Conservation (phyloP, 1,140 invertebrate genomes). For the Ruditapes philippinarum region DNA sequence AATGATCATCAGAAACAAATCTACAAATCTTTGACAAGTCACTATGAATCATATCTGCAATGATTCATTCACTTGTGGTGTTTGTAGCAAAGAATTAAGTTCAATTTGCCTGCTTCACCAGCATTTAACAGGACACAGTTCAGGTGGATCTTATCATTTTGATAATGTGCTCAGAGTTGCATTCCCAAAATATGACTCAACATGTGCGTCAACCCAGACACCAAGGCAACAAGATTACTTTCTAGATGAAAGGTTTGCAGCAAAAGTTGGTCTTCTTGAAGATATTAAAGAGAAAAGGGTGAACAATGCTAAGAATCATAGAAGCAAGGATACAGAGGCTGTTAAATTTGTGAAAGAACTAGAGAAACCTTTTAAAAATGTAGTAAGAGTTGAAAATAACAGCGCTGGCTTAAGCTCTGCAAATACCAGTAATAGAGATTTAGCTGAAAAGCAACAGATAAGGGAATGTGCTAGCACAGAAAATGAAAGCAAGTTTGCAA, state of each 20-base stretch:
- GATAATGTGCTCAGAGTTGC: constrained; percentile 28
- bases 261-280: background rate
- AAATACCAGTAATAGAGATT: too few relatives aligned
- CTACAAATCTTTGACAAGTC: too few relatives aligned
- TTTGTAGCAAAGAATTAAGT: background rate
- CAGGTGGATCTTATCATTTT: constrained; percentile 21
- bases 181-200: constrained; percentile 28
- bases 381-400: too few relatives aligned
- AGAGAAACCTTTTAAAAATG: too few relatives aligned
- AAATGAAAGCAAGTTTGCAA: too few relatives aligned
- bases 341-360: too few relatives aligned
- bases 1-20: too few relatives aligned
- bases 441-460: too few relatives aligned
- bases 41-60: constrained; percentile 2
- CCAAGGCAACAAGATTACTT: background rate
- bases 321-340: too few relatives aligned
- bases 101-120: constrained; percentile 28
- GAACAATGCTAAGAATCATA: too few relatives aligned
- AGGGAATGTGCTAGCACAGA: too few relatives aligned
- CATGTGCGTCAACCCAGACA: constrained; percentile 35
- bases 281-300: background rate
- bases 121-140: background rate
- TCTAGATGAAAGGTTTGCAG: background rate
- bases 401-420: too few relatives aligned
- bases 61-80: constrained; percentile 13